Base-by-base conservation (phyloP, 2,888 invertebrate species). In the Margaritifera margaritifera region DNA sequence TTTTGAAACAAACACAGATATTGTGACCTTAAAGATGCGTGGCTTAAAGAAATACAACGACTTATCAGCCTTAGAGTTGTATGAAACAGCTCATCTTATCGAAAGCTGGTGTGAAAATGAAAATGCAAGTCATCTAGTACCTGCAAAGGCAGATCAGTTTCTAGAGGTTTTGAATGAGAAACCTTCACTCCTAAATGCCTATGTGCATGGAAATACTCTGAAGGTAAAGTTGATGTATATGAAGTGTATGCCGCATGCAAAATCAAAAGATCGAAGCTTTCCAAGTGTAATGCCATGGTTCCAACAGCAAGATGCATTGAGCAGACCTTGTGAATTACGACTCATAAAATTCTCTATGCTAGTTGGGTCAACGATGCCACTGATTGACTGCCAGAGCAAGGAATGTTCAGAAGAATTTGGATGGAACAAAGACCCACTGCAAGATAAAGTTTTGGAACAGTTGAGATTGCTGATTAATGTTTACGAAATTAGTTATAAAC, bases 231-330 rank as follows among this genome's bases (percentile, higher is more conserved):
- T 31, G 25, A 54, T n/a, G 31, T 20, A 66, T 51, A n/a, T 69
- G 11, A 50, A 63, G 11, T 59, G 68, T n/a, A 20, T 72, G 51
- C 6, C 15, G n/a, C 68, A 63, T 25, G 8, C 22, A 22, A 42
- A 60, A 19, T 20, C 6, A 25, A 27, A 27, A 31, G 31, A 27
- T 19, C 53, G 24, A 51, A n/a, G 50, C 58, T 31, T 66, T 42
- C 56, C 63, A 24, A 42, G 31, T 24, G 59, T 51, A 31, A 20
- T 72, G 27, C 61, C 66, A 6, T 72, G 66, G 72, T 69, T 19
- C 27, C 5, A 52, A 6, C 54, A 56, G 4, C 24, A 31, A 11
- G 2, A 52, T n/a, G 15, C 24, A 19, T 55, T 63, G 11, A 63
- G 62, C 42, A 25, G 52, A 27, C 71, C 71, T 25, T 18, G n/a